phyloP scores from a whole-genome alignment of 2,113 vertebrate species.

The Platichthys flesus region DNA sequence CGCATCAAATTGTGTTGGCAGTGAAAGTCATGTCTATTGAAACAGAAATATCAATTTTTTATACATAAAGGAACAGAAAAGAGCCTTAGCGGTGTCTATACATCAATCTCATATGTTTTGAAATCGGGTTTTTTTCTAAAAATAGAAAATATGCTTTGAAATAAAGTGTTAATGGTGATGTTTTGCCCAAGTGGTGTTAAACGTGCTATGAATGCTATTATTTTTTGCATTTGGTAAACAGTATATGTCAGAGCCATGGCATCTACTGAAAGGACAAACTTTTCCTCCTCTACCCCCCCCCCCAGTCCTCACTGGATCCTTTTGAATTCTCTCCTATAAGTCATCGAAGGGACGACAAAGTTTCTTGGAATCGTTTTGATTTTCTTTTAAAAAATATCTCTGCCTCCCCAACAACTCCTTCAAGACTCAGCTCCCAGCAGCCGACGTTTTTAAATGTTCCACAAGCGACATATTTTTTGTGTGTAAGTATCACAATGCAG shows the following conservation, averaged over 20 bases:
- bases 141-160: no score
- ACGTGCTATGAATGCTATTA: neutral
- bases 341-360: slow-evolving; percentile 31
- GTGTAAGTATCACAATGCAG: slow-evolving; percentile 53
- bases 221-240: neutral
- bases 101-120: neutral
- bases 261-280: slow-evolving; percentile 14
- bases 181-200: slow-evolving; percentile 15
- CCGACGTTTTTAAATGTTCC: slow-evolving; percentile 43
- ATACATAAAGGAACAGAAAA: no score
- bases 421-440: slow-evolving; percentile 26
- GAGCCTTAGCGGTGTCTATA: neutral
- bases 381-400: slow-evolving; percentile 1
- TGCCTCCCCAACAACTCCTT: slow-evolving; percentile 15
- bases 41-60: no score
- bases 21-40: no score
- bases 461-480: slow-evolving; percentile 29
- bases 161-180: slow-evolving; percentile 1
- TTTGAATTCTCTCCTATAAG: slow-evolving; percentile 21
- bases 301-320: slow-evolving; percentile 11
- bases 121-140: no score
- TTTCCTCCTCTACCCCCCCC: neutral
- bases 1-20: no score
- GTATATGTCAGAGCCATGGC: neutral
- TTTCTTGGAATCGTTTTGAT: slow-evolving; percentile 25